phyloP scores from a whole-genome alignment of 1,140 invertebrate species.

The Himalopsyche phryganea region DNA sequence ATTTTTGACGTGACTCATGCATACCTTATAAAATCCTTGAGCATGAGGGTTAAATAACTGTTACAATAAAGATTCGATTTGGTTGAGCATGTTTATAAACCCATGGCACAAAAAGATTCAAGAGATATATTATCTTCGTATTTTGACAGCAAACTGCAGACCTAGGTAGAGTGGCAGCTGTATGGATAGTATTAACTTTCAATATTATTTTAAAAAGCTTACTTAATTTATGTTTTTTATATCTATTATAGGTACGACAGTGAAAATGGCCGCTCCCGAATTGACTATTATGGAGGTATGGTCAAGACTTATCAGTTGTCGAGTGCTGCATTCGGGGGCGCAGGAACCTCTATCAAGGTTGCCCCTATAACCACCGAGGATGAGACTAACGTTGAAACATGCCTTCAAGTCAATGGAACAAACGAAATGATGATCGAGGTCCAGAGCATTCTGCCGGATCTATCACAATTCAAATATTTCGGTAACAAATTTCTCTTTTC shows the following conservation, averaged over 20 bases:
- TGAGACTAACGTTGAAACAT: constrained; percentile 68
- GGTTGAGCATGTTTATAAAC: no score
- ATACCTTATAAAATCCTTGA: no score
- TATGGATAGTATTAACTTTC: no score
- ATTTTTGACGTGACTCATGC: no score
- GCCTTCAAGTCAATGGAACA: constrained; percentile 83
- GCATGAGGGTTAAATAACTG: no score
- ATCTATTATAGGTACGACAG: constrained; percentile 27
- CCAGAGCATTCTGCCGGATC: constrained; percentile 81
- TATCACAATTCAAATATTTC: constrained; percentile 65
- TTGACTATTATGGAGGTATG: constrained; percentile 94
- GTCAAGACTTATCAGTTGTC: constrained; percentile 83
- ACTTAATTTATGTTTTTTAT: no score
- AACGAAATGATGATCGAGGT: constrained; percentile 57
- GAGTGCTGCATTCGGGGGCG: constrained; percentile 52
- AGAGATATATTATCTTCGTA: no score
- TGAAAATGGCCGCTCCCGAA: constrained; percentile 60
- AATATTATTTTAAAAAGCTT: no score
- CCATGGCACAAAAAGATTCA: no score
- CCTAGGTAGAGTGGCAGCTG: no score
- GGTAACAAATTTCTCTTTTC: constrained; percentile 44
- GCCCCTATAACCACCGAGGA: constrained; percentile 80
- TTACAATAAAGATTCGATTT: no score
- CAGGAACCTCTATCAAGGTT: constrained; percentile 78
- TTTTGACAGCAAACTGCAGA: no score